Conservation (phyloP, 2,113 vertebrate species). For the Numida meleagris region DNA sequence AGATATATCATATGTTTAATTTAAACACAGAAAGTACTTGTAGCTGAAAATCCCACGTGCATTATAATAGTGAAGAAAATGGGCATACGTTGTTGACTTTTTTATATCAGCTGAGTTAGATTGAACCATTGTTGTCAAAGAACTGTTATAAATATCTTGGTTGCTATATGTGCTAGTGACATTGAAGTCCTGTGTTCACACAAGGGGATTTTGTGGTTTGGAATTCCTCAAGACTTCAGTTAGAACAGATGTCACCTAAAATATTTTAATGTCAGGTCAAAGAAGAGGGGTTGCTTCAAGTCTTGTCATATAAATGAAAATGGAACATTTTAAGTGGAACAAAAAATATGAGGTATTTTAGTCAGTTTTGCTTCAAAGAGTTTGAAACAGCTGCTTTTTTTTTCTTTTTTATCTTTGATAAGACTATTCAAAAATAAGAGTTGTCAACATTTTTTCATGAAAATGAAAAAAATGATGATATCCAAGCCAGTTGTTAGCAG, state of each 20-base stretch:
- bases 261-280: not conserved
- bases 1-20: not conserved
- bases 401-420: not conserved
- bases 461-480: not conserved
- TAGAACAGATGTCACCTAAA: not conserved
- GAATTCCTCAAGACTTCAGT: not conserved
- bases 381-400: not conserved
- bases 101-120: not conserved
- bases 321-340: not conserved
- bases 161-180: not conserved
- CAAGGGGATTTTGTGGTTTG: not conserved
- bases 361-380: slow-evolving; percentile 4
- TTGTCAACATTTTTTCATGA: not conserved
- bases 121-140: not conserved
- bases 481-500: not conserved
- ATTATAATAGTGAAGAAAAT: not conserved
- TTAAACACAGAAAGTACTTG: not conserved
- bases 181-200: not conserved
- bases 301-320: not conserved
- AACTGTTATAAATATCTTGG: not conserved
- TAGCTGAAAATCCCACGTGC: not conserved
- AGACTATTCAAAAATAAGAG: not conserved
- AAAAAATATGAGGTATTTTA: not conserved
- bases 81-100: not conserved
- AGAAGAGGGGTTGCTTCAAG: not conserved